Conservation (phyloP, 2,797 vertebrate genomes). For the Acipenser transmontanus region DNA sequence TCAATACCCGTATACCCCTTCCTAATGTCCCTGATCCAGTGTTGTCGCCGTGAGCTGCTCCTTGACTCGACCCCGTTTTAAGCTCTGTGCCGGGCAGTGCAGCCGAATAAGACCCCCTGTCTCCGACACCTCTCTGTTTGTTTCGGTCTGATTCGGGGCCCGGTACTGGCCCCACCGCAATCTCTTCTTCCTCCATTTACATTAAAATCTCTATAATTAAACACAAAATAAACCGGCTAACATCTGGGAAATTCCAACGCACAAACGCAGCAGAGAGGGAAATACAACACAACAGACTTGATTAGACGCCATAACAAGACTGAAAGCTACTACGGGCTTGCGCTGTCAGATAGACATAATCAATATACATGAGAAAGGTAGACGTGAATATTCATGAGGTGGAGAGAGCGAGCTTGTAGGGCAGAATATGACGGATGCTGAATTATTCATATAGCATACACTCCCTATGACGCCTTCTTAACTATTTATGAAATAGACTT, state of each 20-base stretch:
- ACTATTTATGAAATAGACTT: too few relatives aligned
- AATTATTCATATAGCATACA: constrained; percentile 26
- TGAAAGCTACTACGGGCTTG: constrained; percentile 27
- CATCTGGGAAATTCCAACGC: constrained; percentile 48
- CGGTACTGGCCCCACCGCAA: constrained; percentile 28
- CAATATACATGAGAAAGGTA: constrained; percentile 61
- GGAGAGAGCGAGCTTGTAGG: constrained; percentile 22
- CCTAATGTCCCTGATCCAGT: constrained; percentile 45
- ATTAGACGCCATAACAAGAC: constrained; percentile 61
- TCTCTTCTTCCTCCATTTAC: constrained; percentile 67
- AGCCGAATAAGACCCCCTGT: constrained; percentile 54
- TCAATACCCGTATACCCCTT: constrained; percentile 67
- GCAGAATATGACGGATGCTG: constrained; percentile 15
- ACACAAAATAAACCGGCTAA: constrained; percentile 21
- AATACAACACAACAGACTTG: constrained; percentile 38
- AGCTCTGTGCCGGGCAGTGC: constrained; percentile 54
- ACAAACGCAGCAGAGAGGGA: constrained; percentile 31
- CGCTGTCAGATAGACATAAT: constrained; percentile 50
- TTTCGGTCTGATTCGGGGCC: constrained; percentile 38
- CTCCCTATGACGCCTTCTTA: too few relatives aligned
- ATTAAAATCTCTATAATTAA: constrained; percentile 38
- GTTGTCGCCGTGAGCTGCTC: constrained; percentile 50
- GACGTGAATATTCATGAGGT: constrained; percentile 43
- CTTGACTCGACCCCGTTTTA: constrained; percentile 41
- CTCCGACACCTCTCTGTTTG: constrained; percentile 50